A percentile compares a stretch with the other conserved stretches of the same genome.
These are phyloP conservation scores for Centropus unirufus DNA, from an alignment of 2,113 vertebrate genomes.

Conservation along the genomic window DNA sequence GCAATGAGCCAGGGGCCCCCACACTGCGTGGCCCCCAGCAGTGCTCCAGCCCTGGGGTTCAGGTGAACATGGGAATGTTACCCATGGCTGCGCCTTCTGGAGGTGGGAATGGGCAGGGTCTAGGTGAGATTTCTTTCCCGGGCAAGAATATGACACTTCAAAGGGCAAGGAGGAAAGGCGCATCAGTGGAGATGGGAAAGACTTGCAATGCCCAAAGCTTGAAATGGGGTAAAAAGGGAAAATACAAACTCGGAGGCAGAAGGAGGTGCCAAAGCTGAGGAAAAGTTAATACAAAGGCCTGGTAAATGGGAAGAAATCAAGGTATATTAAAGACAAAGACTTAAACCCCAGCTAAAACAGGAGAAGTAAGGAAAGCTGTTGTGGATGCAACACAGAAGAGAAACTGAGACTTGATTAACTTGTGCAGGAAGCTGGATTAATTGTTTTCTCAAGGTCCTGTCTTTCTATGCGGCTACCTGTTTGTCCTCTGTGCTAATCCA, in stretches of 20 bases:
- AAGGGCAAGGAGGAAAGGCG: not conserved
- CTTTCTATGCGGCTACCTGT: not conserved
- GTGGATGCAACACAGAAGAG: not conserved
- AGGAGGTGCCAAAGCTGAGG: not conserved
- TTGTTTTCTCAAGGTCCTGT: not conserved
- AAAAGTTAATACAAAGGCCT: not conserved
- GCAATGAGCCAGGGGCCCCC: not conserved
- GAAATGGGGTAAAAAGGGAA: not conserved
- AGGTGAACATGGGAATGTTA: rapidly evolving
- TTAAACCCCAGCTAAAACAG: not conserved
- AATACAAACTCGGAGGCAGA: not conserved
- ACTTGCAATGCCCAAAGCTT: not conserved
- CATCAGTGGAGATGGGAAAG: not conserved
- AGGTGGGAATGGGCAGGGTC: not conserved
- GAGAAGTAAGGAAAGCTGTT: not conserved
- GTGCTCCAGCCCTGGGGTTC: not conserved
- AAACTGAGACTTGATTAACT: not conserved
- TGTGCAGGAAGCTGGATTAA: not conserved
- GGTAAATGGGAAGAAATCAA: not conserved
- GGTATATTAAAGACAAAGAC: not conserved
- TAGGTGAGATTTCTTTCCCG: not conserved
- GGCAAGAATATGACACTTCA: not conserved
- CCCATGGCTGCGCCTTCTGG: rapidly evolving
- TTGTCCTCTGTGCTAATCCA: not conserved
- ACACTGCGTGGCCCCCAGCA: not conserved